Evolutionary conservation across 2,113 vertebrate genomes (phyloP), one percentile per base, ranked within the genome.

Genomic region (Leucosticte australis): DNA sequence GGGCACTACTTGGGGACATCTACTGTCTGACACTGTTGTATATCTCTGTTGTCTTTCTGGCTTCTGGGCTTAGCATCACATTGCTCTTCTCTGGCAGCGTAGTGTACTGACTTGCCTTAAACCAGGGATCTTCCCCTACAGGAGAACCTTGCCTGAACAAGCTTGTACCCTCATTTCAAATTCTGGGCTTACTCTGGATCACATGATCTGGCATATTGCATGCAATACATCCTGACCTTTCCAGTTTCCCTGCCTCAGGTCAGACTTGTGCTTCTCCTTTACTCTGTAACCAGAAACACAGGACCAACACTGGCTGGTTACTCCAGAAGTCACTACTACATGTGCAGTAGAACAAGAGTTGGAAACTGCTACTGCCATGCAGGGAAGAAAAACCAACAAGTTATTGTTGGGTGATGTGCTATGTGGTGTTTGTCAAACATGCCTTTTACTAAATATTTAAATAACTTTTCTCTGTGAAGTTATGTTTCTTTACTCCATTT

Each of bases 161-260:
- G 16, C 35, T 37, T 73, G 4, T 68, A 52, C 62, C 31, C 37
- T 68, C 28, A 46, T 19, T 53, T 87, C 19, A 57, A 39, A n/a
- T 47, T 81, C 30, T 35, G 44, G 22, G 26, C 86, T 89, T 60
- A 41, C 35, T 26, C 35, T 0, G 0, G 16, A 71, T 75, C 7
- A 1, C 4, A 0, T 47, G 20, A 60, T 56, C n/a, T 92, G 57
- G 33, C 35, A 26, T 49, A 79, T 60, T 49, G n/a, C 62, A 41
- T 1, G 0, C 35, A 14, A 14, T 10, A 1, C 49, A 64, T 81
- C 70, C 63, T 3, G 0, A 15, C n/a, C 44, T 88, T 69, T 69
- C 37, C 65, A 85, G 53, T 68, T 78, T 68, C 55, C 15, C 33
- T 57, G 1, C 57, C 57, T 91, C 53, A 35, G 30, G 57, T 47